Evolutionary conservation across 1,140 invertebrate genomes (phyloP), one percentile per base, ranked within the genome.

Genomic region (Drosophila subobscura): DNA sequence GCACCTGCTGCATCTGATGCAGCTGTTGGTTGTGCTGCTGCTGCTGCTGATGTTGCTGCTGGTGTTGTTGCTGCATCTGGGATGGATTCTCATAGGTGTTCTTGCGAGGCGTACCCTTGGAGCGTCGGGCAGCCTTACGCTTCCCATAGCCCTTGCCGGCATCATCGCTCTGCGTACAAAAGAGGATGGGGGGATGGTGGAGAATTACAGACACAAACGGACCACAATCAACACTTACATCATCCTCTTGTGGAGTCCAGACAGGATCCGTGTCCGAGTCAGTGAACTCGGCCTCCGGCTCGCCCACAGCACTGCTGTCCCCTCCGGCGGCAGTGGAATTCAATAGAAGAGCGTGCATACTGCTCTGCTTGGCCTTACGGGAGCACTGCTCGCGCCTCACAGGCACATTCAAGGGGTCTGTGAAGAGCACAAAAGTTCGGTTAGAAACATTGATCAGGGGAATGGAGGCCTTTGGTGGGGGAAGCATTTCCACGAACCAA

Each of bases 211-310:
- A 10, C 29, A 33, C 8, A 10, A 33, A 33, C 29, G 29, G 29
- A 33, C 29, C 29, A 33, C 29, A 33, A 40, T 10, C 37, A 68
- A 50, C 52, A 90, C 80, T 91, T 90, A 91, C 90, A 74, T 91
- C 92, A 68, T 94, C 94, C 25, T 93, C 92, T 51, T 93, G 93
- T 5, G 95, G 95, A 16, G 94, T 95, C 95, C 95, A 96, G 5
- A 94, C 95, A 7, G 95, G 95, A 93, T 95, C 95, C 8, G 93
- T 94, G 90, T 95, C 95, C 5, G 94, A 95, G 90, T 95, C 94
- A 40, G 92, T 91, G 75, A 93, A 93, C 77, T 93, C 93, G 29
- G 29, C 29, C 44, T 90, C 86, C 7, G 92, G 92, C 59, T 93
- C 93, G 44, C 92, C 92, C 29, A 84, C 61, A 29, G 73, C 55